Evolutionary conservation across 2,797 vertebrate genomes (phyloP).

Genomic region (Gallirallus australis): DNA sequence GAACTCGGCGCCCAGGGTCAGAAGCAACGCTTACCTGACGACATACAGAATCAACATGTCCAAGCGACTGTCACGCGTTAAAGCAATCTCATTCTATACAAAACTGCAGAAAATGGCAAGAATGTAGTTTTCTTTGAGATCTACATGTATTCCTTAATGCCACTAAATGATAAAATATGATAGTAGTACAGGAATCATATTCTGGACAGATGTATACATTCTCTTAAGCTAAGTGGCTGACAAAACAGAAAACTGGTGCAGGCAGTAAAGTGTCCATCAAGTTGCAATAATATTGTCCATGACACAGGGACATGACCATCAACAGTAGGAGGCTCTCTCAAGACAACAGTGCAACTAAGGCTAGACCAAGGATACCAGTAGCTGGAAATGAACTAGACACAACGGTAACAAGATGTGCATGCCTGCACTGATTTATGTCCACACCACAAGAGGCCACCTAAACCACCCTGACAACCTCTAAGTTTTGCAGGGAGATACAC

Average conservation of each 20-base stretch:
- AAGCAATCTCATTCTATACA: not conserved
- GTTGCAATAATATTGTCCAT: not conserved
- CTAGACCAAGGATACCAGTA: not conserved
- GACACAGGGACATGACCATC: not conserved
- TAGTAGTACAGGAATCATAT: not conserved
- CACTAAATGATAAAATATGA: not conserved
- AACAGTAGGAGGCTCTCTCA: not conserved
- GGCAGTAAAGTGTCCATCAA: not conserved
- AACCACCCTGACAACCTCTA: not conserved
- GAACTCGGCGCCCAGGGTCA: conserved; percentile 92
- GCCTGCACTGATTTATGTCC: not conserved
- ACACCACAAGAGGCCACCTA: not conserved
- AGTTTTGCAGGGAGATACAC: not conserved
- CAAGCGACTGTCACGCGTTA: not conserved
- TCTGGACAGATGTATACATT: not conserved
- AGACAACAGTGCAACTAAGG: not conserved
- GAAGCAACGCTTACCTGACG: conserved; percentile 94
- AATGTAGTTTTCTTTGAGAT: too few relatives aligned
- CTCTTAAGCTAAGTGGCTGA: not conserved
- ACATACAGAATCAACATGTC: not conserved
- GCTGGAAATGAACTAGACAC: not conserved
- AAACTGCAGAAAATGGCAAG: not conserved
- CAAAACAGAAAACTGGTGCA: not conserved
- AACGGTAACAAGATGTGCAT: not conserved
- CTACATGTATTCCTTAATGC: not conserved